These are phyloP conservation scores for Vesta saturnalis DNA, from an alignment of 2,888 invertebrate genomes.

Conservation along the genomic window DNA sequence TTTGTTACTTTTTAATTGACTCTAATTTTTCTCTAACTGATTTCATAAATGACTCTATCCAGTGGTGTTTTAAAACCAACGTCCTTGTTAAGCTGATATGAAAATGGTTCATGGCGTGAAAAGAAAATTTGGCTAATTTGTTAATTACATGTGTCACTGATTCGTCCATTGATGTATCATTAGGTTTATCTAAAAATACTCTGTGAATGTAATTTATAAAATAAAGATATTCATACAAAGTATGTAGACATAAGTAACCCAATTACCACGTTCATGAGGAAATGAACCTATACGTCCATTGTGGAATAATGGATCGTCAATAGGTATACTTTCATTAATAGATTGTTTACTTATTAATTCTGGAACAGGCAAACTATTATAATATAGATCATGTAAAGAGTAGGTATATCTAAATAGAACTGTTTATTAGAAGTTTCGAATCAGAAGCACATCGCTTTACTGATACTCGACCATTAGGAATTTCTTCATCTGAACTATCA, in stretches of 20 bases:
- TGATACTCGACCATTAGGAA: constrained; percentile 56
- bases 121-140: constrained; percentile 51
- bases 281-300: constrained; percentile 81
- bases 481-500: constrained; percentile 55
- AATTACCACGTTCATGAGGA: constrained; percentile 90
- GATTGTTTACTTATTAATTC: constrained; percentile 22
- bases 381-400: neutral
- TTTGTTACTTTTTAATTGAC: constrained; percentile 53
- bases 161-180: constrained; percentile 24
- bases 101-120: constrained; percentile 68
- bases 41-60: constrained; percentile 80
- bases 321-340: constrained; percentile 55
- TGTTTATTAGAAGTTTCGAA: constrained; percentile 31
- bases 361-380: constrained; percentile 54
- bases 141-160: constrained; percentile 44
- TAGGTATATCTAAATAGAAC: neutral
- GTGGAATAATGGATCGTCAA: constrained; percentile 74
- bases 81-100: constrained; percentile 90
- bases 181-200: constrained; percentile 19
- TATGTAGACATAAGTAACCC: constrained; percentile 86
- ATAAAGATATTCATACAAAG: constrained; percentile 68
- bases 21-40: constrained; percentile 63
- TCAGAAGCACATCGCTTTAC: constrained; percentile 52
- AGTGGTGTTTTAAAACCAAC: constrained; percentile 83
- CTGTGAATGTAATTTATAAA: neutral